These are phyloP conservation scores for Notarius lentiginosus DNA, from an alignment of 2,113 vertebrate genomes.

Conservation along the genomic window DNA sequence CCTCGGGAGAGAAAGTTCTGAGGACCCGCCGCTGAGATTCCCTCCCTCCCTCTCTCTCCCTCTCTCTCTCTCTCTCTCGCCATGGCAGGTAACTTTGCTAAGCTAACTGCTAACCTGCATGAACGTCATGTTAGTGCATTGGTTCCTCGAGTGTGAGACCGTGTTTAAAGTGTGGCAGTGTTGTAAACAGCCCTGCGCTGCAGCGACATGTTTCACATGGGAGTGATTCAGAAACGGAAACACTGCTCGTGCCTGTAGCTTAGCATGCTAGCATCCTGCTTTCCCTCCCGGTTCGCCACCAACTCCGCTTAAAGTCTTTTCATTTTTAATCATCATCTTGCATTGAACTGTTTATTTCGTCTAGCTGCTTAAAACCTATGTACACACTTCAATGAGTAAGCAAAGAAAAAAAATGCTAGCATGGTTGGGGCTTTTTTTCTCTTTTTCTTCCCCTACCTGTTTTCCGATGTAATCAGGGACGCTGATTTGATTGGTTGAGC, in stretches of 20 bases:
- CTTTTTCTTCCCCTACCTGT: background rate
- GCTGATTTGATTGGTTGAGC: background rate
- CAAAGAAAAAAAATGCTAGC: too few relatives aligned
- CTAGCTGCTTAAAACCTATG: too few relatives aligned
- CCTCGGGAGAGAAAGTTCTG: slow-evolving; percentile 19
- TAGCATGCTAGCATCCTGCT: slow-evolving; percentile 29
- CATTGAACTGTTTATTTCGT: too few relatives aligned
- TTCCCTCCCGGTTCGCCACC: slow-evolving; percentile 28
- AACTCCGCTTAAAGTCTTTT: background rate
- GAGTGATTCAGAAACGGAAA: slow-evolving; percentile 7
- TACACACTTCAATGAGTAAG: too few relatives aligned
- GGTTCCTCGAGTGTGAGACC: background rate
- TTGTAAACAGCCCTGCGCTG: background rate
- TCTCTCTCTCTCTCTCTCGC: slow-evolving; percentile 59
- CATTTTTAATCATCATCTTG: too few relatives aligned
- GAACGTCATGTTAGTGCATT: slow-evolving; percentile 14
- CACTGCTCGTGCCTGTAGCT: background rate
- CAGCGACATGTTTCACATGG: background rate
- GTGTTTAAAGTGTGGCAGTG: background rate
- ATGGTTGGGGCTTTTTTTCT: background rate
- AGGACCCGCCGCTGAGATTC: slow-evolving; percentile 65
- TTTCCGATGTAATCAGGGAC: background rate
- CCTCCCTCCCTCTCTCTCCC: slow-evolving; percentile 29
- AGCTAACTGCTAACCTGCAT: slow-evolving; percentile 22
- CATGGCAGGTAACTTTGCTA: slow-evolving; percentile 74